phyloP scores from a whole-genome alignment of 2,113 vertebrate species.

The Nanorana parkeri region DNA sequence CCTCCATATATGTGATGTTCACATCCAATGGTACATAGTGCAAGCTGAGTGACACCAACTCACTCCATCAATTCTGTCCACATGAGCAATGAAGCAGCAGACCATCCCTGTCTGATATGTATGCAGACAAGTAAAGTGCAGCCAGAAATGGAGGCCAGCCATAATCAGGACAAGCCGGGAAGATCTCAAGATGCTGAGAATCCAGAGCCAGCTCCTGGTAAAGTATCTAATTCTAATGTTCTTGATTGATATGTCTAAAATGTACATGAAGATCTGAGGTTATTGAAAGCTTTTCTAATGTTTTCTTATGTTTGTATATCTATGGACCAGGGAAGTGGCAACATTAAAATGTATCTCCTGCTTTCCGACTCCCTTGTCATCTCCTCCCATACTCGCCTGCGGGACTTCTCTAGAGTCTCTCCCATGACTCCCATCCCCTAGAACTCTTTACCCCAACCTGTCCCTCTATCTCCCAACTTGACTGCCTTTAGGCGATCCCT shows the following conservation, averaged over 20 bases:
- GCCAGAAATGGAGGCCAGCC: slow-evolving; percentile 40
- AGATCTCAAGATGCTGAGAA: neutral
- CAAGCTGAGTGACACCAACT: neutral
- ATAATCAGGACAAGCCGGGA: slow-evolving; percentile 9
- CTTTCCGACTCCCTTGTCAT: no score
- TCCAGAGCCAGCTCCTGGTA: slow-evolving; percentile 11
- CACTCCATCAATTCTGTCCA: neutral
- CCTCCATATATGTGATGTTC: neutral
- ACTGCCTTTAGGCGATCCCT: no score
- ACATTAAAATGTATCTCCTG: no score
- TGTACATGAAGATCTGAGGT: no score
- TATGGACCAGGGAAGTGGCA: no score
- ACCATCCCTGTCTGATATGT: slow-evolving; percentile 11
- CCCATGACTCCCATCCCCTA: no score
- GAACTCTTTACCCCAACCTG: no score
- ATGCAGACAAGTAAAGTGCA: slow-evolving; percentile 33
- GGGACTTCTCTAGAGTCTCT: no score
- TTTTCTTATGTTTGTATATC: no score
- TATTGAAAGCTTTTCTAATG: no score
- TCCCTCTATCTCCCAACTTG: no score
- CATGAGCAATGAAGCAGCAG: slow-evolving; percentile 23
- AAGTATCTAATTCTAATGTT: neutral
- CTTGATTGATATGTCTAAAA: neutral
- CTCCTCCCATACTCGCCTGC: no score
- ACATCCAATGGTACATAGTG: neutral